A percentile compares a stretch with the other conserved stretches of the same genome.
Conservation (phyloP, 2,113 vertebrate species). For the Muntiacus muntjak region DNA sequence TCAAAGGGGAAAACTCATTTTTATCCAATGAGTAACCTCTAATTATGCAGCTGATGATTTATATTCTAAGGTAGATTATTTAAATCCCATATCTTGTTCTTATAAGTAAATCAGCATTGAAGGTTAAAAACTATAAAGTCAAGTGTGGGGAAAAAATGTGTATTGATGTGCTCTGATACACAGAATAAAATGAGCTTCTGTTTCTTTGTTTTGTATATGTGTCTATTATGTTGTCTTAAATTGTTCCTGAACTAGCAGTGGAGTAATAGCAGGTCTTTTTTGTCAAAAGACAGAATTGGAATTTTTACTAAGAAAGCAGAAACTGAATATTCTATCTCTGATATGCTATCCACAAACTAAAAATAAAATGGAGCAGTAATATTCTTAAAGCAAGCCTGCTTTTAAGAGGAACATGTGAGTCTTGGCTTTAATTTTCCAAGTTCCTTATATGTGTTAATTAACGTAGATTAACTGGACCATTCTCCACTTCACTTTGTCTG, state of each 20-base stretch:
- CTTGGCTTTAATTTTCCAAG: neutral
- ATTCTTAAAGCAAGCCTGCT: neutral
- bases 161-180: neutral
- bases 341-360: neutral
- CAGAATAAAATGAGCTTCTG: neutral
- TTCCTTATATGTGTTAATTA: neutral
- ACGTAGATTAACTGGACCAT: neutral
- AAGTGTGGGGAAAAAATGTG: neutral
- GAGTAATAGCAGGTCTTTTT: neutral
- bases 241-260: neutral
- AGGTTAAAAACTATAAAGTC: neutral
- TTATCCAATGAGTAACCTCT: neutral
- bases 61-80: neutral
- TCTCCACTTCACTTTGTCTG: neutral
- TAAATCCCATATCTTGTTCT: neutral
- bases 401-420: neutral
- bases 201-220: neutral
- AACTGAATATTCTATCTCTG: neutral
- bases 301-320: constrained; percentile 14
- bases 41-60: neutral
- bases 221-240: neutral
- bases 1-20: neutral
- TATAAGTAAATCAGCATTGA: neutral
- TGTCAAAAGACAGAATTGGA: neutral
- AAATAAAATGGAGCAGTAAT: neutral